Evolutionary conservation across 2,113 vertebrate species (phyloP), one percentile per base, ranked within the genome.

Genomic region (Andinoacara biseriatus): DNA sequence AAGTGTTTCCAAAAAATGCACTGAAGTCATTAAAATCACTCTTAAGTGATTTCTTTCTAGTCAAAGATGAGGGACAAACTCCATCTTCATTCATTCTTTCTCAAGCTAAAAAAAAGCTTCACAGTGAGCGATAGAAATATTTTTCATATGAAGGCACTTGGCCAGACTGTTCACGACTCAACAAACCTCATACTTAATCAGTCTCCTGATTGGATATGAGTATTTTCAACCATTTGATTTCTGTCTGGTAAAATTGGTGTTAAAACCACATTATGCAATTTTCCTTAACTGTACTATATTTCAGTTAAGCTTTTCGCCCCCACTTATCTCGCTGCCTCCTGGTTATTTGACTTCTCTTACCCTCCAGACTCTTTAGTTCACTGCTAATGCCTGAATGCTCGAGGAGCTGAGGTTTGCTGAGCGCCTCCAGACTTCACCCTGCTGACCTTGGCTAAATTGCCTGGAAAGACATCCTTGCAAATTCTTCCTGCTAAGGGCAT

Each of bases 381-480:
- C 18, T 20, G 58, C 74, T 86, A n/a, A 80, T 49, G n/a, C 83
- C 57, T n/a, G 67, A 65, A 46, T 52, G 10, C 18, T 79, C 2
- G 4, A 56, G 10, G 38, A 57, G 54, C 58, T 80, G 69, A 13
- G 18, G 43, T 80, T 84, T 46, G 38, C 49, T 4, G n/a, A 17
- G 31, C 18, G 33, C 67, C 83, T 78, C 24, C 29, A 24, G 38
- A 60, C 57, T n/a, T 78, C 76, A 57, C 60, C 56, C 54, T 2
- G 20, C 14, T 62, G 60, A 86, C 80, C 77, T 85, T 62, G 40
- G 58, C 58, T 63, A 58, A 67, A 83, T 61, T 90, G 58, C 85
- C 56, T 79, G 76, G 80, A 82, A 88, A 65, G 10, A 43, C 31
- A 81, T 74, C n/a, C 29, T 29, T 54, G 7, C 26, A 56, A 75